Evolutionary conservation across 2,888 invertebrate genomes (phyloP).

Genomic region (Thelaira solivaga): DNA sequence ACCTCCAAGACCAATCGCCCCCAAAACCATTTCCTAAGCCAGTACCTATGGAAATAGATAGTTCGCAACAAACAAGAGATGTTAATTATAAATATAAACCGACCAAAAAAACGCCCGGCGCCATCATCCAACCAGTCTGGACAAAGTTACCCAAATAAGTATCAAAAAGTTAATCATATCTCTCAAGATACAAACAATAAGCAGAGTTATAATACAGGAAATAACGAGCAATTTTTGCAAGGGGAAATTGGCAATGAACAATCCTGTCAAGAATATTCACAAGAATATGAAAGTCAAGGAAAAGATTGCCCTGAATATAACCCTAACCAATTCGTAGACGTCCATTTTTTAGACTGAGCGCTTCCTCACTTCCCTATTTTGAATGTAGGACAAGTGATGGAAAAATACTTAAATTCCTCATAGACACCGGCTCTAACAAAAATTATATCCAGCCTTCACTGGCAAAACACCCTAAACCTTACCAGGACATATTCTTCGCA

Average conservation of each 20-base stretch:
- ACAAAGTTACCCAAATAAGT: background rate
- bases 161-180: background rate
- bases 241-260: background rate
- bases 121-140: background rate
- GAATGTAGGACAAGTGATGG: background rate
- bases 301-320: background rate
- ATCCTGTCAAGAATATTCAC: background rate
- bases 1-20: background rate
- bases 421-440: conserved; percentile 8
- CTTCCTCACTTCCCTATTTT: conserved; percentile 2
- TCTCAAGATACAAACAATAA: background rate
- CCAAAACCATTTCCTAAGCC: too few species aligned
- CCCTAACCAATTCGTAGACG: background rate
- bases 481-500: background rate
- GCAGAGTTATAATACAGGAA: background rate
- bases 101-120: background rate
- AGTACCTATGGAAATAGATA: background rate
- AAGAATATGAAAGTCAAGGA: background rate
- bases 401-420: background rate
- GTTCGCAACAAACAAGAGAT: background rate
- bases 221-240: too few species aligned
- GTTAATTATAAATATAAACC: background rate
- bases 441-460: conserved; percentile 15
- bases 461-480: background rate
- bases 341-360: conserved; percentile 1